A percentile compares a stretch with the other conserved stretches of the same genome.
phyloP scores from a whole-genome alignment of 2,888 invertebrate genomes.

The Petrolisthes manimaculis region DNA sequence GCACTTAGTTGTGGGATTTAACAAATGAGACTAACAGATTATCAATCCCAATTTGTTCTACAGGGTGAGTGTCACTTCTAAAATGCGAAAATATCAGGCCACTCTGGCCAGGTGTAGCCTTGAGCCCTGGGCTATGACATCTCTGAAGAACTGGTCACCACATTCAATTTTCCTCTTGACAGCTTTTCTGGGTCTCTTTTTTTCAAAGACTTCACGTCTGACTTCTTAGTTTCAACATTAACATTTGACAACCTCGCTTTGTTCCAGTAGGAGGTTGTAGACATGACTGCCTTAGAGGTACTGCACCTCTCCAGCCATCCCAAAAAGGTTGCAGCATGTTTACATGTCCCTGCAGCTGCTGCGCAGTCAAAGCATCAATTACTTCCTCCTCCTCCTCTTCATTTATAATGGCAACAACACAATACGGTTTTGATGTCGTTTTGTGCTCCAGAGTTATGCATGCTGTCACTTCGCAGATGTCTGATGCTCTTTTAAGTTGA shows the following conservation, averaged over 20 bases:
- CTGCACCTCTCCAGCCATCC: constrained; percentile 13
- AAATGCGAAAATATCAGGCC: background rate
- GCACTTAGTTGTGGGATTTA: background rate
- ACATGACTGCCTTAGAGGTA: constrained; percentile 2
- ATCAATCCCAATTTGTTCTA: constrained; percentile 18
- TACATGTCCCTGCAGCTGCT: constrained; percentile 7
- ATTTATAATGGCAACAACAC: constrained; percentile 14
- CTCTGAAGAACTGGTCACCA: constrained; percentile 7
- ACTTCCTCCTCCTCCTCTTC: constrained; percentile 2
- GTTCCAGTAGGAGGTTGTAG: background rate
- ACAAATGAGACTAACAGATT: background rate
- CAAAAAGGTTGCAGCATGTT: constrained; percentile 12
- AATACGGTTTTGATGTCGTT: constrained; percentile 7
- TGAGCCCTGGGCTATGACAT: constrained; percentile 2
- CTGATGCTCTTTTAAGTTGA: no score
- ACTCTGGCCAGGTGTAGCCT: no score
- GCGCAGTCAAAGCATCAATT: constrained; percentile 4
- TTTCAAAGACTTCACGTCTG: background rate
- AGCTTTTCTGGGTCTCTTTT: background rate
- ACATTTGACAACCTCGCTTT: background rate
- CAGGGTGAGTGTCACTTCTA: background rate
- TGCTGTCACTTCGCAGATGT: background rate
- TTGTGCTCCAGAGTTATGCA: constrained; percentile 17
- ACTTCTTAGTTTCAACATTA: constrained; percentile 7
- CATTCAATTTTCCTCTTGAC: background rate